phyloP scores from a whole-genome alignment of 2,113 vertebrate genomes.

The Smithornis capensis region DNA sequence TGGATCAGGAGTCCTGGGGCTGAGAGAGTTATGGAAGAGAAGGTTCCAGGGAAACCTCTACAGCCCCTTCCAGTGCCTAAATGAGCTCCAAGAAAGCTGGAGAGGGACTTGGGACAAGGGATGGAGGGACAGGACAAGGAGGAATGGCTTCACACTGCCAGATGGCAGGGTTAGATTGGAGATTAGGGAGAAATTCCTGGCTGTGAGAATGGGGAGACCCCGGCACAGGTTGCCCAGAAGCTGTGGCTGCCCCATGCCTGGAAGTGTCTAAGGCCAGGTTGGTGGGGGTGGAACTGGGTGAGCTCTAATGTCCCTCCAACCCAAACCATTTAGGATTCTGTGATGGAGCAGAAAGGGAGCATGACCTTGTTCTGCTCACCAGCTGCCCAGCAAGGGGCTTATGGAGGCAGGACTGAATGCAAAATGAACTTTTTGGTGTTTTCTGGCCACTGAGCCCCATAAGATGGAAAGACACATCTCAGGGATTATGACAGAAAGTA shows the following conservation, averaged over 20 bases:
- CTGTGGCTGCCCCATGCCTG: not conserved
- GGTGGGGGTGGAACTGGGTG: accelerated
- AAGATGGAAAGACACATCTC: not conserved
- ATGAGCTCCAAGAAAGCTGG: not conserved
- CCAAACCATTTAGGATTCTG: not conserved
- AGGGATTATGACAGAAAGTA: not conserved
- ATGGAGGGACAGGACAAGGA: not conserved
- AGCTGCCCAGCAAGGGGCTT: not conserved
- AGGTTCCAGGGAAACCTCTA: not conserved
- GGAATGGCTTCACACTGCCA: not conserved
- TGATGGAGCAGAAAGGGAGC: not conserved
- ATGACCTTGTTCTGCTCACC: not conserved
- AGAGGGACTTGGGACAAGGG: not conserved
- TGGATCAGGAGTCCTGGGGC: accelerated
- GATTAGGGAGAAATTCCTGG: not conserved
- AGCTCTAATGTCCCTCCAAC: not conserved
- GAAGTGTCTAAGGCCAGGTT: not conserved
- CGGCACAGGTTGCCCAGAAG: not conserved
- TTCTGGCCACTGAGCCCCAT: not conserved
- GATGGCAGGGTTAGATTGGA: not conserved
- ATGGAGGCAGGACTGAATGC: not conserved
- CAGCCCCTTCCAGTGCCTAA: not conserved
- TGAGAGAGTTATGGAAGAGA: not conserved
- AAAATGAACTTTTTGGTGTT: not conserved
- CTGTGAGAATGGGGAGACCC: not conserved